A percentile compares a stretch with the other conserved stretches of the same genome.
Evolutionary conservation across 64 coral and sea anemone genomes (phyloP).

Genomic region (Stylophora pistillata): DNA sequence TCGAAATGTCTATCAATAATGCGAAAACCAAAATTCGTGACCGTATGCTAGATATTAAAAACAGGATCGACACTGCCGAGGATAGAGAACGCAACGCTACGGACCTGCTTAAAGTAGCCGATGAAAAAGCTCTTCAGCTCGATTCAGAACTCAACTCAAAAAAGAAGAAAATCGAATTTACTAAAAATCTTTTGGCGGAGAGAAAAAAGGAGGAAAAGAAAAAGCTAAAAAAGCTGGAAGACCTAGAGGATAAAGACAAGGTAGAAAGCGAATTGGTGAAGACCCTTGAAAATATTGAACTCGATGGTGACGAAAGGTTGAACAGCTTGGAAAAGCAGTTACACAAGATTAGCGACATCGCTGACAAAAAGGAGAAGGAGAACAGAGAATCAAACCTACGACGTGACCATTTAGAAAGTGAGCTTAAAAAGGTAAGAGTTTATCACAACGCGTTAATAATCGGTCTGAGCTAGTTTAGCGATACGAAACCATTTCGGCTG

Average conservation of each 20-base stretch:
- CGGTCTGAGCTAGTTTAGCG: neutral
- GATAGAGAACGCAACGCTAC: conserved; percentile 74
- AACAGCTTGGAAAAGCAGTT: conserved; percentile 67
- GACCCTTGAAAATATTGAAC: conserved; percentile 65
- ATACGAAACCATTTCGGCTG: neutral
- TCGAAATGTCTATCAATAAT: neutral
- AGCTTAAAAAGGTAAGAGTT: conserved; percentile 42
- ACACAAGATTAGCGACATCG: conserved; percentile 46
- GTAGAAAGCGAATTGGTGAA: conserved; percentile 66
- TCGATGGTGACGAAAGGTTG: conserved; percentile 87
- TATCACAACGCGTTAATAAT: neutral
- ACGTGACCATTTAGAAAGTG: conserved; percentile 59
- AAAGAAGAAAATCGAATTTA: conserved; percentile 50
- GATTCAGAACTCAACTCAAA: conserved; percentile 66
- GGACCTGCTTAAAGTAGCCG: conserved; percentile 40
- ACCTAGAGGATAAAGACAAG: conserved; percentile 54
- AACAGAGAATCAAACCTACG: conserved; percentile 50
- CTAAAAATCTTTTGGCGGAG: conserved; percentile 43
- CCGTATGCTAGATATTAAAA: conserved; percentile 69
- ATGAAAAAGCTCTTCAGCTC: conserved; percentile 34
- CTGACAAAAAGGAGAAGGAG: conserved; percentile 57
- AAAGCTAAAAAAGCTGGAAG: conserved; percentile 32
- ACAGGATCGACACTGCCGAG: conserved; percentile 79
- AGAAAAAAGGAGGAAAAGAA: conserved; percentile 19
- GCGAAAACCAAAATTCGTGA: conserved; percentile 58